Conservation (phyloP, 2,113 vertebrate genomes). For the Sylvia atricapilla region DNA sequence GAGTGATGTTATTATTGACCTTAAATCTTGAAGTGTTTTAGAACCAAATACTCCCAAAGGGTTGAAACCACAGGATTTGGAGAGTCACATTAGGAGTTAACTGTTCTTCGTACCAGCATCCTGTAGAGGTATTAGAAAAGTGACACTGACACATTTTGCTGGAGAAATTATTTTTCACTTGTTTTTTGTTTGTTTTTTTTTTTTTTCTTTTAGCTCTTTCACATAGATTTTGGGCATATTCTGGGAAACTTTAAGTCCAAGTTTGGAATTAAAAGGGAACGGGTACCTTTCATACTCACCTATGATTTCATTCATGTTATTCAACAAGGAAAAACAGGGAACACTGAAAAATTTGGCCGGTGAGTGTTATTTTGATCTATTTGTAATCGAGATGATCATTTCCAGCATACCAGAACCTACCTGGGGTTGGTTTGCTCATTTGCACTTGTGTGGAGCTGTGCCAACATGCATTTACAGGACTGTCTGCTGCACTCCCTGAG, state of each 20-base stretch:
- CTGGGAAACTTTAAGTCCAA: constrained; percentile 99
- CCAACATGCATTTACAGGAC: background rate
- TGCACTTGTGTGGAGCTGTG: background rate
- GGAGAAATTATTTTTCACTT: background rate
- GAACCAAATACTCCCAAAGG: background rate
- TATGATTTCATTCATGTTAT: constrained; percentile 99
- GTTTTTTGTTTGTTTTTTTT: background rate
- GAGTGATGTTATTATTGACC: background rate
- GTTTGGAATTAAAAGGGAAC: constrained; percentile 98
- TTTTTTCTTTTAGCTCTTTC: constrained; percentile 85
- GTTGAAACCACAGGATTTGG: background rate
- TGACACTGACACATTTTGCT: background rate
- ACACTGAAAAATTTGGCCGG: constrained; percentile 97
- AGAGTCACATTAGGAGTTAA: background rate
- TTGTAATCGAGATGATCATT: background rate
- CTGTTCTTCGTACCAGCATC: background rate
- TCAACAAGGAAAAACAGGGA: constrained; percentile 96
- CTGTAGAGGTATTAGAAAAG: background rate
- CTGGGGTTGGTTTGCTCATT: background rate
- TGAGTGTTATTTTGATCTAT: constrained; percentile 61
- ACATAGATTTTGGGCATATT: constrained; percentile 99
- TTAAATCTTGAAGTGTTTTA: background rate
- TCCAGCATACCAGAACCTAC: background rate
- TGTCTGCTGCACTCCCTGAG: background rate
- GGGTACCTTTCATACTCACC: constrained; percentile 98